Base-by-base conservation (phyloP, 1,140 invertebrate genomes). In the Planococcus citri region DNA sequence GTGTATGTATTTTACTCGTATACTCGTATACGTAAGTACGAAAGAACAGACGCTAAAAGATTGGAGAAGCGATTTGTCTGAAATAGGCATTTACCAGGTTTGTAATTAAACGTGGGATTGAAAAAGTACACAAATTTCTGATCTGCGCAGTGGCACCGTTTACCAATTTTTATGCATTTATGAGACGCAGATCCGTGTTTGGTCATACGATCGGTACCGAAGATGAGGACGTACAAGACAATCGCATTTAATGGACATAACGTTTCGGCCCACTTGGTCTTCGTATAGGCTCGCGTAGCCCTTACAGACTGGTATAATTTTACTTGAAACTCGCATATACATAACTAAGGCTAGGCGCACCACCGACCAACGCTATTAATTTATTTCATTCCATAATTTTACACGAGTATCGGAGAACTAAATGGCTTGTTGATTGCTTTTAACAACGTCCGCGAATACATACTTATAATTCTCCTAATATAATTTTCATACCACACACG, bases 401-500 rank as follows among this genome's bases (percentile, higher is more conserved):
- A 51, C 41, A 51, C 41, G 41, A 51, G 41, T 51, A 51, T 17
- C 41, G 17, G 41, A 4, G 12, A 51, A 51, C 41, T 51, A 51
- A 51, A 51, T 51, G 41, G 41, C 41, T 51, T 51, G 41, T 51
- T 51, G 41, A 51, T 51, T 51, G 41, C 41, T 17, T 51, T n/a
- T n/a, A 51, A 51, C 41, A 51, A 51, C 6, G n/a, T 51, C 17
- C 12, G 12, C 12, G 3, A 17, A 51, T 51, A 51, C 41, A 17
- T 51, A 17, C 41, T 9, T 14, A 17, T 51, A 9, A 51, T 51
- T 17, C 41, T 51, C 17, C 17, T 9, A 51, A 51, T 9, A 51
- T 51, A 51, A 51, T 51, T 51, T 51, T 51, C 41, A 51, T 51
- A 51, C 41, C 41, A 51, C 41, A 51, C 41, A 51, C 41, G 41